Percentiles rank a stretch among this genome's conserved stretches.
These are phyloP conservation scores for Sebastes miniatus DNA, from an alignment of 2,797 vertebrate genomes.

Conservation along the genomic window DNA sequence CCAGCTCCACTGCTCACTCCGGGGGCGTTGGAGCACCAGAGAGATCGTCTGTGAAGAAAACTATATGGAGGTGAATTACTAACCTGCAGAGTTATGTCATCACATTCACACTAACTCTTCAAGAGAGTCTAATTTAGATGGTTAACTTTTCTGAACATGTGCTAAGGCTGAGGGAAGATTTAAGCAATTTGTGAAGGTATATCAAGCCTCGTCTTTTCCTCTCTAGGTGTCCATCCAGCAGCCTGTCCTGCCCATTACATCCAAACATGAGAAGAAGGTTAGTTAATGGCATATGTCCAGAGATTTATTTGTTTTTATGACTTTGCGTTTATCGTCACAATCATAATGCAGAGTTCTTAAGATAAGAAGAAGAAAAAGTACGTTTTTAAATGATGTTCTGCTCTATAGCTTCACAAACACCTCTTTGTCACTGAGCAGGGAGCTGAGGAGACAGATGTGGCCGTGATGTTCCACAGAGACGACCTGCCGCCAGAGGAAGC, in stretches of 20 bases:
- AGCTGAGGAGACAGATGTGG: conserved; percentile 34
- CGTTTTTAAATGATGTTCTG: neutral
- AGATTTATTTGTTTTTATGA: neutral
- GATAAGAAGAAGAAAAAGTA: neutral
- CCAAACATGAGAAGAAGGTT: neutral
- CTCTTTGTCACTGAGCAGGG: conserved; percentile 16
- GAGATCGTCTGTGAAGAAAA: conserved; percentile 82
- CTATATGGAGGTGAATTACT: conserved; percentile 78
- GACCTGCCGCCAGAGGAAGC: conserved; percentile 43
- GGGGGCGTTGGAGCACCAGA: conserved; percentile 64
- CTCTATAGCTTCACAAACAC: neutral
- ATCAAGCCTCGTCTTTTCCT: neutral
- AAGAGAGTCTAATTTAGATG: neutral
- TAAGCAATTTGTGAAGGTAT: neutral
- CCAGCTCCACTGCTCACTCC: conserved; percentile 68
- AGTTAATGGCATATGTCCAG: neutral
- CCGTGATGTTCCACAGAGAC: conserved; percentile 72
- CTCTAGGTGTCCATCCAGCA: conserved; percentile 55
- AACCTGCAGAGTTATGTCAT: neutral
- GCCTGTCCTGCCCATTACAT: neutral
- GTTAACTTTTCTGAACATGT: too few species aligned
- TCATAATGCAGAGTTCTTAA: neutral
- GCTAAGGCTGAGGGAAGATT: neutral
- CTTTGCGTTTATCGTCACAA: neutral
- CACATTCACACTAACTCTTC: neutral